Percentiles rank a stretch among this genome's conserved stretches.
Evolutionary conservation across 23 tunicate species (phyloP).

Genomic region (Diplosoma virens): DNA sequence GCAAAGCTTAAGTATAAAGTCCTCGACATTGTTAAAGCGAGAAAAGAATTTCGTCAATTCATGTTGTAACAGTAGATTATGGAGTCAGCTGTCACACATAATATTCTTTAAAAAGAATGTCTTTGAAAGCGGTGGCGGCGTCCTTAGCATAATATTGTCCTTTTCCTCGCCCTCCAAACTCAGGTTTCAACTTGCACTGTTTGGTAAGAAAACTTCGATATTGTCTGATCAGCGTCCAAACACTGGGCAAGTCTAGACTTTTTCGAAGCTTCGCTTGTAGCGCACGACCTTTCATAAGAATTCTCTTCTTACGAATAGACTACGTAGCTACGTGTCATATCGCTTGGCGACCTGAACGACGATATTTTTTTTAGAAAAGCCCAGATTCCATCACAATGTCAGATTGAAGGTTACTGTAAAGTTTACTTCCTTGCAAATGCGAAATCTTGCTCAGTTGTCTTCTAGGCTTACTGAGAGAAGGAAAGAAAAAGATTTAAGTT

Average conservation of each 20-base stretch:
- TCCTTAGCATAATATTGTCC: slow-evolving; percentile 10
- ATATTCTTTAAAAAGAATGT: neutral
- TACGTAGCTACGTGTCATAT: slow-evolving; percentile 1
- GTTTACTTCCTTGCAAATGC: neutral
- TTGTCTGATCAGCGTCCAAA: slow-evolving; percentile 49
- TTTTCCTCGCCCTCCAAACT: neutral
- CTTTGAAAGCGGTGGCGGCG: slow-evolving; percentile 9
- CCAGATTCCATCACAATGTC: slow-evolving; percentile 36
- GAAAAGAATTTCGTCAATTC: neutral
- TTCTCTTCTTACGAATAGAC: slow-evolving; percentile 1
- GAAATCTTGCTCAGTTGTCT: too few species aligned
- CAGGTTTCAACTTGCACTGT: slow-evolving; percentile 59
- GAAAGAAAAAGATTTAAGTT: too few species aligned
- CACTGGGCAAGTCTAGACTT: slow-evolving; percentile 52
- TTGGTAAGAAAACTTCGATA: slow-evolving; percentile 52
- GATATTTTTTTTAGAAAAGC: neutral
- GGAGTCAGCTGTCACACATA: neutral
- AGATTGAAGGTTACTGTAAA: slow-evolving; percentile 36
- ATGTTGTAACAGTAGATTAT: neutral
- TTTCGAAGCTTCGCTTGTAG: neutral
- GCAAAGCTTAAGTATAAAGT: too few species aligned
- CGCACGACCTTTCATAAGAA: slow-evolving; percentile 20
- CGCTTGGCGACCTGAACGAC: slow-evolving; percentile 14
- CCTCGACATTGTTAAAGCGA: too few species aligned
- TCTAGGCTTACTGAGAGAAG: too few species aligned